These are phyloP conservation scores for Nebria ingens DNA, from an alignment of 1,140 invertebrate genomes.

Conservation along the genomic window DNA sequence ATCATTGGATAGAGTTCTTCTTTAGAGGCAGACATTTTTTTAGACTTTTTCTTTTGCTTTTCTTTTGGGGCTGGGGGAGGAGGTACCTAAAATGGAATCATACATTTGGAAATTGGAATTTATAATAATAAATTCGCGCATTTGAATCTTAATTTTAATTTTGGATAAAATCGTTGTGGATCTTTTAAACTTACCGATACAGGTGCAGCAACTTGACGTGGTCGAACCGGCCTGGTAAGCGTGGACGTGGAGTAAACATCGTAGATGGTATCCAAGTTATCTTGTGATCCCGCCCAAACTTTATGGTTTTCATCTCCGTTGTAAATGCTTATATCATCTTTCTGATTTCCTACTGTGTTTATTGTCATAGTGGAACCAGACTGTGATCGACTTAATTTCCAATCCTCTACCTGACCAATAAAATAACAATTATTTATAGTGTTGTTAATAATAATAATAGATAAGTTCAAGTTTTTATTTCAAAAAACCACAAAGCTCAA, in stretches of 20 bases:
- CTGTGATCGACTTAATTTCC: conserved; percentile 38
- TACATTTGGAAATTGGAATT: too few relatives aligned
- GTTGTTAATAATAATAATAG: too few relatives aligned
- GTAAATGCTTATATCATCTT: conserved; percentile 45
- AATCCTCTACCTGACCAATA: conserved; percentile 37
- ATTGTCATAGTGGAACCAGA: conserved; percentile 46
- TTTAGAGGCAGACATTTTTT: conserved; percentile 33
- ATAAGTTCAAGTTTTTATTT: too few relatives aligned
- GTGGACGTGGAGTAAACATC: conserved; percentile 63
- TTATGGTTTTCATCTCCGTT: conserved; percentile 91
- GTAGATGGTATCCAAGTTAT: conserved; percentile 59
- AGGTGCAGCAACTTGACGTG: conserved; percentile 66
- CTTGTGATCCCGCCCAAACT: conserved; percentile 74
- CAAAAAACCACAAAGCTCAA: too few relatives aligned
- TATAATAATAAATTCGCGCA: too few relatives aligned
- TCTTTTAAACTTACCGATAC: conserved; percentile 49
- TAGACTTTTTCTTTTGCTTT: conserved; percentile 44
- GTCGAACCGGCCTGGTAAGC: conserved; percentile 61
- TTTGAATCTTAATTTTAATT: too few relatives aligned
- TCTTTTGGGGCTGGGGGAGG: conserved; percentile 60
- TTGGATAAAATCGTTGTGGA: too few relatives aligned
- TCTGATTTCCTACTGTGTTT: conserved; percentile 38
- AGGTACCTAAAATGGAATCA: not conserved
- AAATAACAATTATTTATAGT: too few relatives aligned
- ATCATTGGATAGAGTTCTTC: conserved; percentile 36